Evolutionary conservation across 1,140 invertebrate species (phyloP), one percentile per base, ranked within the genome.

Genomic region (Leptopilina clavipes): DNA sequence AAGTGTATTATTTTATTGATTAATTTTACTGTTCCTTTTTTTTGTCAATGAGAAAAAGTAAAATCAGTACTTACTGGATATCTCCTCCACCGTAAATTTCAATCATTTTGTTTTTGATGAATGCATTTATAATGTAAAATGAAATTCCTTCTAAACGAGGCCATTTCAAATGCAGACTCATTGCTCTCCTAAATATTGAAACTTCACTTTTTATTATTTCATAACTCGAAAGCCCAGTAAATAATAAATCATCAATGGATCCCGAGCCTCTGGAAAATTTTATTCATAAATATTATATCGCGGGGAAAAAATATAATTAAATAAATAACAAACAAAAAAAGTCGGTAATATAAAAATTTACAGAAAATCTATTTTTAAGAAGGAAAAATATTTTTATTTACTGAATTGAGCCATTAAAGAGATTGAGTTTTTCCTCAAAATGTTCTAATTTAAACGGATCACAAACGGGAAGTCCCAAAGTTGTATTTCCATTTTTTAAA

Each of bases 381-480:
- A 17, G 17, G 2, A 52, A 17, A 17, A 8, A 1, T 7, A 45
- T 14, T 14, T 12, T 45, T 52, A 52, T 17, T 52, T 17, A 52
- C 48, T 52, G 2, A 52, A 52, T 52, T 17, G 17, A 52, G 14
- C 48, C 48, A 5, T 52, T 52, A 17, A 52, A 52, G 14, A 52
- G 14, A 52, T 52, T 52, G 6, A 52, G 7, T 52, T 52, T 7
- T 52, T 52, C 48, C 7, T 52, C 48, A 0, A 2, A 6, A n/a
- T 52, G 31, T 7, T 75, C 19, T 10, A 71, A 1, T 5, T 75
- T 5, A 1, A 74, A 73, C 14, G 80, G 80, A 31, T 79, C 78
- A 0, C 79, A 44, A 7, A 71, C 52, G 17, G 80, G 80, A 56
- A 81, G 59, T 43, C 78, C 76, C 25, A 77, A 14, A 5, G 43